These are phyloP conservation scores for Mormyrus proboscirostris DNA, from an alignment of 2,797 vertebrate genomes.

Conservation along the genomic window DNA sequence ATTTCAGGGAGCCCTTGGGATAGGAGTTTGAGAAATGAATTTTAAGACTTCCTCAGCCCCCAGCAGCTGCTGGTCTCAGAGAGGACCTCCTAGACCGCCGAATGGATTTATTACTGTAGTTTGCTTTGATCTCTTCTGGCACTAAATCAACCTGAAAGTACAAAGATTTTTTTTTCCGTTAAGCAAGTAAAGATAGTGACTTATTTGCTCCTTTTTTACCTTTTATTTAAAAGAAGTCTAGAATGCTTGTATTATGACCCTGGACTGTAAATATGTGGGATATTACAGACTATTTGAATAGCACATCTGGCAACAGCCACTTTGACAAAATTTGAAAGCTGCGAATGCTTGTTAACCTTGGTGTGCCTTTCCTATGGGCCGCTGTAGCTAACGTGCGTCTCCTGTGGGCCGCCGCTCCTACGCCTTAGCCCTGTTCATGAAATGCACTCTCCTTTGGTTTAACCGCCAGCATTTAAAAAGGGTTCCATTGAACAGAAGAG, in stretches of 20 bases:
- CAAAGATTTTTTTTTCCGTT: not conserved
- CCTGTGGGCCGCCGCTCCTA: slow-evolving; percentile 32
- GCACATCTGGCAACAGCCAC: not conserved
- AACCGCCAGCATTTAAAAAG: slow-evolving; percentile 47
- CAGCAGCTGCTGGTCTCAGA: slow-evolving; percentile 6
- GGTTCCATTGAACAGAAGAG: slow-evolving; percentile 52
- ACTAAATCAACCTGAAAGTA: slow-evolving; percentile 25
- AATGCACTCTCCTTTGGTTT: slow-evolving; percentile 50
- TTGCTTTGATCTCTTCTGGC: slow-evolving; percentile 32
- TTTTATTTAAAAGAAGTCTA: not conserved
- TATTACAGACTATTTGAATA: not conserved
- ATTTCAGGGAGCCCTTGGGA: slow-evolving; percentile 28
- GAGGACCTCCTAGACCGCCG: slow-evolving; percentile 11
- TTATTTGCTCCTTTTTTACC: not conserved
- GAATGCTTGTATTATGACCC: not conserved
- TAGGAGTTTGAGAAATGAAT: slow-evolving; percentile 32
- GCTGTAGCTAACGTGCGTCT: slow-evolving; percentile 35
- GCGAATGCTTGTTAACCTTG: not conserved
- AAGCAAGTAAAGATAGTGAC: not conserved
- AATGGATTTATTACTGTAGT: slow-evolving; percentile 34
- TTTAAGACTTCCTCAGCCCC: slow-evolving; percentile 29
- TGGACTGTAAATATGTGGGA: not conserved
- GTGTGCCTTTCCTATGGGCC: not conserved
- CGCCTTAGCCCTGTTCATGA: slow-evolving; percentile 36
- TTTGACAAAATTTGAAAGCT: not conserved